Conservation (phyloP, 2,888 invertebrate genomes). For the Lutraria lutraria region DNA sequence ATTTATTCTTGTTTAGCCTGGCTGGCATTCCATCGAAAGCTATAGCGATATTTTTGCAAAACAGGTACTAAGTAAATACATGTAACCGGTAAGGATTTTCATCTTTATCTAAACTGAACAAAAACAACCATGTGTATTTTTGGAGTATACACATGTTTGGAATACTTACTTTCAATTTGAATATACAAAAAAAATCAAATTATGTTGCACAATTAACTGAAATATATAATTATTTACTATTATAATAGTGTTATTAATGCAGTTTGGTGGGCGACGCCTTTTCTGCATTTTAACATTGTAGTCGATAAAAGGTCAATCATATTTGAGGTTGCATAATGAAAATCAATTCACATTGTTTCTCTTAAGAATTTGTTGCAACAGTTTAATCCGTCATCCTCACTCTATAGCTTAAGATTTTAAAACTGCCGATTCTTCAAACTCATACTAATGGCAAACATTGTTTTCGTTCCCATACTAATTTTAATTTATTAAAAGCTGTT, state of each 20-base stretch:
- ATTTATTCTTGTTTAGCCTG: slow-evolving; percentile 50
- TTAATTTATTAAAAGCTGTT: background rate
- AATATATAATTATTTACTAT: too few species aligned
- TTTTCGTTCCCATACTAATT: background rate
- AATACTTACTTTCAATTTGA: too few species aligned
- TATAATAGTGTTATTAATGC: too few species aligned
- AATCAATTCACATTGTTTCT: too few species aligned
- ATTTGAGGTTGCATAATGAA: too few species aligned
- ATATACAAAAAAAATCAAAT: too few species aligned
- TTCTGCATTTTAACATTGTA: too few species aligned
- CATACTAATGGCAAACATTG: background rate
- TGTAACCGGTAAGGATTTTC: background rate
- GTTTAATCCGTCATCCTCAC: background rate
- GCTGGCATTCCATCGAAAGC: slow-evolving; percentile 48
- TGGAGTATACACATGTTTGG: too few species aligned
- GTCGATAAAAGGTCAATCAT: too few species aligned
- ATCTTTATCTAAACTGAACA: background rate
- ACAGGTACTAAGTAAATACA: slow-evolving; percentile 31
- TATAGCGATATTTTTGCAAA: slow-evolving; percentile 43
- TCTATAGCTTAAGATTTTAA: background rate
- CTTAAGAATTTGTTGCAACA: too few species aligned
- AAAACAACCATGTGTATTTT: background rate
- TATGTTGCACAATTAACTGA: too few species aligned
- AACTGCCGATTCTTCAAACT: background rate
- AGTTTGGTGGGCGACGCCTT: too few species aligned